phyloP scores from a whole-genome alignment of 1,140 invertebrate species.

The Bombus confusus region DNA sequence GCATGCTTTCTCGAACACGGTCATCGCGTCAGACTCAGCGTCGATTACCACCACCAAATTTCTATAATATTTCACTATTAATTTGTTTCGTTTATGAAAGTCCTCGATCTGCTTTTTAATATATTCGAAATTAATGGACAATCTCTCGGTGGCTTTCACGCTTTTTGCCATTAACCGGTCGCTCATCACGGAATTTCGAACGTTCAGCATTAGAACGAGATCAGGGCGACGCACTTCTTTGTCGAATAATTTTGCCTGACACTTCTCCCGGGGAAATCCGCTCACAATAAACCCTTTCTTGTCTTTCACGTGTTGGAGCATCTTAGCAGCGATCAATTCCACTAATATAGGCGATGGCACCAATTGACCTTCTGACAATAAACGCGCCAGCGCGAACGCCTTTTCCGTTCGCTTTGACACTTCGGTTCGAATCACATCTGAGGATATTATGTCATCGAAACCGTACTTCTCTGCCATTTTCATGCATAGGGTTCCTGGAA shows the following conservation, averaged over 20 bases:
- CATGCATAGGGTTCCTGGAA: constrained; percentile 50
- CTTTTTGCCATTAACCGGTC: constrained; percentile 52
- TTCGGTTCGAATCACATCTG: constrained; percentile 55
- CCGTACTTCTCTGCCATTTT: constrained; percentile 47
- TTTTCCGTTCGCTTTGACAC: constrained; percentile 30
- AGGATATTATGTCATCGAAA: constrained; percentile 44
- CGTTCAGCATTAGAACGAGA: constrained; percentile 54
- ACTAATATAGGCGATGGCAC: constrained; percentile 56
- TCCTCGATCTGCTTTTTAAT: constrained; percentile 34
- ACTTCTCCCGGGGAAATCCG: constrained; percentile 57
- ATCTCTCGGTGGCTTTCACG: constrained; percentile 39
- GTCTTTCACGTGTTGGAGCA: constrained; percentile 24
- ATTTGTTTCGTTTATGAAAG: constrained; percentile 27
- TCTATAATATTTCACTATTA: constrained; percentile 49
- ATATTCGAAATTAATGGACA: constrained; percentile 7
- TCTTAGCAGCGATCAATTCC: constrained; percentile 55
- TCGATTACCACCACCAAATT: constrained; percentile 47
- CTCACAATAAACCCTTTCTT: constrained; percentile 54
- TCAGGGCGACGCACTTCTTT: constrained; percentile 41
- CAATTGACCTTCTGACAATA: constrained; percentile 48
- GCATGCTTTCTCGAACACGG: constrained; percentile 45
- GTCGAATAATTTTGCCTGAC: constrained; percentile 55
- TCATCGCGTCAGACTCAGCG: constrained; percentile 33
- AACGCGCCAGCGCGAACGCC: constrained; percentile 47
- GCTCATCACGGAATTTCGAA: constrained; percentile 49